Conservation (phyloP, 2,888 invertebrate species). For the Rhamnusium bicolor region DNA sequence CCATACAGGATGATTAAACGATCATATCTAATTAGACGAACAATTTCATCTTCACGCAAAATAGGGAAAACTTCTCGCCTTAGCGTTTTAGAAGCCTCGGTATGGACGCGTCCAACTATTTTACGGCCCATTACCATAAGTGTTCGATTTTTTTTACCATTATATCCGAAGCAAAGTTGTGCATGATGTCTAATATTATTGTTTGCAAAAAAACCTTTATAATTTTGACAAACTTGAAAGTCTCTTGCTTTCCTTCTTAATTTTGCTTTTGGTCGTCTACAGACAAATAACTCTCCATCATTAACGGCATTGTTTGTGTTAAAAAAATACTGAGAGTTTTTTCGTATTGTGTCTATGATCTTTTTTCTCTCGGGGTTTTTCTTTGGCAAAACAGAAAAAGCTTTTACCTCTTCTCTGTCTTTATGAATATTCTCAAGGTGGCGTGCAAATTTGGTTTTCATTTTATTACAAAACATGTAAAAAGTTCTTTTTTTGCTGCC, state of each 20-base stretch:
- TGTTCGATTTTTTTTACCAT: conserved; percentile 41
- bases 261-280: conserved; percentile 19
- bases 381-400: neutral
- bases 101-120: conserved; percentile 39
- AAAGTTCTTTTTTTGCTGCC: neutral
- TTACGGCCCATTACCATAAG: conserved; percentile 35
- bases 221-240: conserved; percentile 49
- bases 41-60: conserved; percentile 50
- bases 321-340: conserved; percentile 22
- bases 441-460: neutral
- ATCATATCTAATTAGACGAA: conserved; percentile 51
- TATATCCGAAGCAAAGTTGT: conserved; percentile 37
- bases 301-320: conserved; percentile 10
- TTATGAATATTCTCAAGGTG: neutral
- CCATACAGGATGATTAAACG: conserved; percentile 49
- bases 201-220: conserved; percentile 49
- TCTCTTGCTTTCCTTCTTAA: conserved; percentile 30
- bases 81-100: conserved; percentile 39
- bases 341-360: conserved; percentile 24
- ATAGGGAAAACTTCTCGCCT: conserved; percentile 42
- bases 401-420: neutral
- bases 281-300: conserved; percentile 18
- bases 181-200: conserved; percentile 48
- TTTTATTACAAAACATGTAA: conserved; percentile 1
- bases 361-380: neutral